Base-by-base conservation (phyloP, 2,113 vertebrate species). In the Pygoscelis antarcticus region DNA sequence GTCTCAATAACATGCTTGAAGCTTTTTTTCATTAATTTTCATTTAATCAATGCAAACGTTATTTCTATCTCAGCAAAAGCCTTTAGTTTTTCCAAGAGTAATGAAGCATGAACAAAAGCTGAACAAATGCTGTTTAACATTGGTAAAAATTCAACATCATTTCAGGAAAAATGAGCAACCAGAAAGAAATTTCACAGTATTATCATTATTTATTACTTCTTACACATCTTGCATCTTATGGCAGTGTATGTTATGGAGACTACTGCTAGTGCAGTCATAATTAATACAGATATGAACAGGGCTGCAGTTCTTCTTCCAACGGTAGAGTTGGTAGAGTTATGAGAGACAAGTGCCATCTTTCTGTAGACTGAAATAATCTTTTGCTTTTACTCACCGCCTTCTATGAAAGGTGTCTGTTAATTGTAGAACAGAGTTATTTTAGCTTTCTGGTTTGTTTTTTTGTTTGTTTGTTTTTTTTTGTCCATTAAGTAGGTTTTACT, bases 161-260 rank as follows among this genome's bases (percentile, higher is more conserved):
- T 93, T 89, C 84, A 90, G 78, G 44, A 87, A 87, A 69, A 96
- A 87, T 60, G 40, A 93, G 47, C 57, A 91, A 57, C 38, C 55
- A 69, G 81, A 76, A 89, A 89, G 30, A 91, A 62, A 22, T 22
- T 68, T 32, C 61, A 47, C 16, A 64, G 20, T 64, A 44, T 71
- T 94, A 15, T 84, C 9, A 42, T 65, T 74, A 62, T 94, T 94
- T 79, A 34, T 87, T 93, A 47, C 57, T 74, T 84, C 42, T 58
- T 92, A 20, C 12, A 49, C 21, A 27, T 77, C 60, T 89, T 79
- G 23, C 23, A 32, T 89, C 74, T 84, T 76, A 47, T 44, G 23
- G 29, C 16, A 68, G 26, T 55, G 62, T 52, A 22, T 62, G 60
- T 70, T 83, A 57, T 17, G 51, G 64, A 78, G 10, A 29, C 15